Percentiles rank a stretch among this genome's conserved stretches.
phyloP scores from a whole-genome alignment of 2,797 vertebrate species.

The Chrysocyon brachyurus region DNA sequence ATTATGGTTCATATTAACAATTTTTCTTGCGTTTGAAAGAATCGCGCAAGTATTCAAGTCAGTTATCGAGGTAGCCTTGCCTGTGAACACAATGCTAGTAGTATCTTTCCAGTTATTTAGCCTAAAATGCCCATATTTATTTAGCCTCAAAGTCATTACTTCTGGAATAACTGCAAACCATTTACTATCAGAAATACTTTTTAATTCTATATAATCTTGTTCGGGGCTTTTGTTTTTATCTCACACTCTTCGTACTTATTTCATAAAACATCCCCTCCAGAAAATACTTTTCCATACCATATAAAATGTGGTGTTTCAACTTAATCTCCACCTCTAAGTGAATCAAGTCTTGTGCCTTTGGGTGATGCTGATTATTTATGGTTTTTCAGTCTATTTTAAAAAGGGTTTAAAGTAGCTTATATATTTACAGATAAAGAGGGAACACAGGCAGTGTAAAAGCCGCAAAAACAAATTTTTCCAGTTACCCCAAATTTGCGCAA shows the following conservation, averaged over 20 bases:
- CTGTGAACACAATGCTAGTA: background rate
- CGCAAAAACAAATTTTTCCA: background rate
- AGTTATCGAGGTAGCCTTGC: background rate
- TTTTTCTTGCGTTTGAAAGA: background rate
- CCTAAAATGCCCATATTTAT: background rate
- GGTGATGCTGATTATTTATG: background rate
- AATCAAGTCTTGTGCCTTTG: background rate
- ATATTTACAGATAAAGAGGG: background rate
- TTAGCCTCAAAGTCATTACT: background rate
- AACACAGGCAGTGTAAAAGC: background rate
- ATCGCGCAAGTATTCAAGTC: background rate
- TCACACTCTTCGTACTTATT: background rate
- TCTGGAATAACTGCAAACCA: background rate
- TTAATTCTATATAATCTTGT: constrained; percentile 6
- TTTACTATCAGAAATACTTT: constrained; percentile 12
- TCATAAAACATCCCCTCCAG: background rate
- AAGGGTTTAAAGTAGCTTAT: background rate
- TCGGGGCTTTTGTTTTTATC: constrained; percentile 14
- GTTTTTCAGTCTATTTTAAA: background rate
- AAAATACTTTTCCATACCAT: background rate
- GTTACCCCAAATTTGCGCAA: background rate
- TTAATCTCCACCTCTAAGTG: background rate
- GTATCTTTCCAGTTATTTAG: background rate
- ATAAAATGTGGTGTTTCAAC: background rate
- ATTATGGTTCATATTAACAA: constrained; percentile 5